phyloP scores from a whole-genome alignment of 2,888 invertebrate genomes.

The Cylindroiulus punctatus region DNA sequence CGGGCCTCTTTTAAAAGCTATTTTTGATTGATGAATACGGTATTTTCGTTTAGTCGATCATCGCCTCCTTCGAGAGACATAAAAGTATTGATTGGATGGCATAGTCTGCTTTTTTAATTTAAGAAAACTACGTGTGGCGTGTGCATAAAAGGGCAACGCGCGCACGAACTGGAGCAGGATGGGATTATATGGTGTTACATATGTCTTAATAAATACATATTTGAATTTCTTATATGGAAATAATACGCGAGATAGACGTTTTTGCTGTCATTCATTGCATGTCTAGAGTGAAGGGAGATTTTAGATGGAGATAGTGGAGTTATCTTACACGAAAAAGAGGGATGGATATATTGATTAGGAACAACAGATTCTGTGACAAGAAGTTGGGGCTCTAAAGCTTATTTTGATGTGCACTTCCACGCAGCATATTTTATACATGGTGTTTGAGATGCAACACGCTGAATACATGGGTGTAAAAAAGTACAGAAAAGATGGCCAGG shows the following conservation, averaged over 20 bases:
- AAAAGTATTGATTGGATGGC: conserved; percentile 10
- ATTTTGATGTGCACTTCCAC: conserved; percentile 13
- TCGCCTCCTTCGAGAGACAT: conserved; percentile 43
- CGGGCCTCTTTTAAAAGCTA: conserved; percentile 1
- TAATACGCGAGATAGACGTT: conserved; percentile 34
- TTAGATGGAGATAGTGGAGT: conserved; percentile 30
- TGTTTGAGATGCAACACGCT: background rate
- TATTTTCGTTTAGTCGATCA: conserved; percentile 45
- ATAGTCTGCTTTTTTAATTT: conserved; percentile 28
- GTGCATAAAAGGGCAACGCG: conserved; percentile 8
- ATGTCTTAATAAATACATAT: conserved; percentile 37
- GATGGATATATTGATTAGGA: conserved; percentile 51
- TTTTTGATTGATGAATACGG: conserved; percentile 27
- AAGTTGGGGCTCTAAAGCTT: conserved; percentile 43
- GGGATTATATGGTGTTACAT: conserved; percentile 45
- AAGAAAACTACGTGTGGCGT: conserved; percentile 3
- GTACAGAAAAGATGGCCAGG: too few relatives aligned
- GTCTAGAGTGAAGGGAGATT: conserved; percentile 40
- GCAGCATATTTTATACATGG: background rate
- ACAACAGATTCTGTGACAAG: conserved; percentile 50
- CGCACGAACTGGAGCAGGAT: conserved; percentile 25
- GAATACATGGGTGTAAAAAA: background rate
- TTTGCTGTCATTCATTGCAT: conserved; percentile 44
- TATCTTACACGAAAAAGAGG: conserved; percentile 22
- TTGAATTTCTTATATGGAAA: conserved; percentile 43